Base-by-base conservation (phyloP, 2,113 vertebrate genomes). In the Aspidoscelis tigris region DNA sequence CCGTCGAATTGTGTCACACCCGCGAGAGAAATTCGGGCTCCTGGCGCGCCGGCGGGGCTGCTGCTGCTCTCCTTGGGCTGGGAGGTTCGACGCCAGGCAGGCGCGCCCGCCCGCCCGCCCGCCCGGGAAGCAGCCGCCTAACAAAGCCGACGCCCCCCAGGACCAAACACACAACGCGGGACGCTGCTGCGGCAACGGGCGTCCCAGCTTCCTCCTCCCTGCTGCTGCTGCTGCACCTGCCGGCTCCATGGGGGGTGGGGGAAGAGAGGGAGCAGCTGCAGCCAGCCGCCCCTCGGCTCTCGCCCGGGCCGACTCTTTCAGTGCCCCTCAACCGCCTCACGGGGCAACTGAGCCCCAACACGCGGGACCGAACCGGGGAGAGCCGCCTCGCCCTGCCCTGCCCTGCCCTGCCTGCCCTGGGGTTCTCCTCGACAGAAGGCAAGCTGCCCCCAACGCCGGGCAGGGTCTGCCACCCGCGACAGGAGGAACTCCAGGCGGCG, bases 211-310 rank as follows among this genome's bases (percentile, higher is more conserved):
- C 68, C 18, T 61, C 18, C 3, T 16, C 18, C 58, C 58, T 33
- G 33, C 33, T 33, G 33, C 33, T 33, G 33, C 24, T 66, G 65
- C 50, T 79, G 83, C 83, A 85, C 83, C 83, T 85, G 83, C 83
- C 41, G 26, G 58, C 72, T 65, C 43, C 44, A 53, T 65, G 26
- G 66, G 82, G 44, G 58, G 58, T 4, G 3, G 2, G 26, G 20
- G 64, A 12, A 33, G 33, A 33, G 33, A 33, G 33, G 33, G 33
- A 33, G 33, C 33, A 33, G 33, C 33, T 33, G 26, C 26, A 2
- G 1, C 41, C 11, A 39, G 43, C n/a, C 64, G 2, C n/a, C 78
- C 4, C 5, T 22, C 76, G 3, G 43, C 65, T 21, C 20, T 47
- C 14, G 75, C 47, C 47, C 47, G 47, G 47, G 22, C 26, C 18